These are phyloP conservation scores for Ahaetulla prasina DNA, from an alignment of 2,113 vertebrate genomes.

Conservation along the genomic window DNA sequence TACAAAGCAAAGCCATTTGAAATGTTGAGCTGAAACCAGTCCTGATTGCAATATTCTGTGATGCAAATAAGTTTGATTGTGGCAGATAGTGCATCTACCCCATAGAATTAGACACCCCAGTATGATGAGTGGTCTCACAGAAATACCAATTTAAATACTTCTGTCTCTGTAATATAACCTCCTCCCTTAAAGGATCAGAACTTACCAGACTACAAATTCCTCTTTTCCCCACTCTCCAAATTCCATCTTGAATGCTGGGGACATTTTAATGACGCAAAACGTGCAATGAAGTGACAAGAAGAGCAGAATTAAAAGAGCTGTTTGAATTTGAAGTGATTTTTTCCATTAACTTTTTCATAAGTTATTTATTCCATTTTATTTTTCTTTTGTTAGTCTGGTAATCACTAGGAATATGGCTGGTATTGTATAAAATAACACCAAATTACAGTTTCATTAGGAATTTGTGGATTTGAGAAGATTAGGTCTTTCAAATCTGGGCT, in stretches of 20 bases:
- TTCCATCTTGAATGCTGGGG: conserved; percentile 3
- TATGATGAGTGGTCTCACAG: not conserved
- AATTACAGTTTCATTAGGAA: not conserved
- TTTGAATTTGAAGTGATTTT: conserved; percentile 84
- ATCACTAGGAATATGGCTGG: not conserved
- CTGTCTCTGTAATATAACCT: not conserved
- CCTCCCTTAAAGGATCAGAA: not conserved
- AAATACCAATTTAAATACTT: not conserved
- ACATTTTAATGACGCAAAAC: conserved; percentile 53
- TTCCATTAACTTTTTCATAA: too few species aligned
- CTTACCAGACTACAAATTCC: conserved; percentile 9
- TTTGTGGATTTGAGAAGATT: not conserved
- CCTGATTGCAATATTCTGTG: not conserved
- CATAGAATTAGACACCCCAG: not conserved
- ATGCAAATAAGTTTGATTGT: not conserved
- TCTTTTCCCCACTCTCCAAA: not conserved
- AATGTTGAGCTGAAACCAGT: conserved; percentile 8
- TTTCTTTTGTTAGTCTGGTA: conserved; percentile 18
- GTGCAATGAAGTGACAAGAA: conserved; percentile 79
- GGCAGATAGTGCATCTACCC: not conserved
- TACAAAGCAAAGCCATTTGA: conserved; percentile 2
- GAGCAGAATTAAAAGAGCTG: conserved; percentile 75
- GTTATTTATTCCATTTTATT: conserved; percentile 46
- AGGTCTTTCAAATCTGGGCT: not conserved
- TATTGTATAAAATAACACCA: not conserved